A percentile compares a stretch with the other conserved stretches of the same genome.
Evolutionary conservation across 2,797 vertebrate species (phyloP).

Genomic region (Gadopsis marmoratus): DNA sequence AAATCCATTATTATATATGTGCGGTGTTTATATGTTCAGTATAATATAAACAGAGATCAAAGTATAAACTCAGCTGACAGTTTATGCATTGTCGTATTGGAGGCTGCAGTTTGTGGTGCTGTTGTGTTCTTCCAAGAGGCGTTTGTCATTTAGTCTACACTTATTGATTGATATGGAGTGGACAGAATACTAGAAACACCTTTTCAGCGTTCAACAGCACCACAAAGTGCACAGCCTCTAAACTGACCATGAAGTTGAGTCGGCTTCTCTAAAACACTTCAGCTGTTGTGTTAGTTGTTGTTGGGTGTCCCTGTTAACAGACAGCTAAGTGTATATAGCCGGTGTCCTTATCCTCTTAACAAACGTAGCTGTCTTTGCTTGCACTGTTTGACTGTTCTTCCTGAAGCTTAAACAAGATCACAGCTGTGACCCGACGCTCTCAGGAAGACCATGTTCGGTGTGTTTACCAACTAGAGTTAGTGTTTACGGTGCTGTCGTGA

Average conservation of each 20-base stretch:
- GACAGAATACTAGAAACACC: background rate
- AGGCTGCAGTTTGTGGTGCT: background rate
- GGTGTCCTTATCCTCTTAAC: constrained; percentile 18
- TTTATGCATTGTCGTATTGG: background rate
- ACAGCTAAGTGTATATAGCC: constrained; percentile 1
- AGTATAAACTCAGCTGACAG: background rate
- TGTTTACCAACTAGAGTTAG: constrained; percentile 59
- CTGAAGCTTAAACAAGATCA: constrained; percentile 42
- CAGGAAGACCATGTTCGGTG: constrained; percentile 36
- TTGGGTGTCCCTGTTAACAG: background rate
- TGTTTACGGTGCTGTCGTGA: constrained; percentile 51
- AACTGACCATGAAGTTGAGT: background rate
- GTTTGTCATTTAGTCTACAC: background rate
- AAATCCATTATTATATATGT: background rate
- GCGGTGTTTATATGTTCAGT: background rate
- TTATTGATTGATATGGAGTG: background rate
- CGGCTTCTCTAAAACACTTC: background rate
- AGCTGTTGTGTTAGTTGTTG: constrained; percentile 3
- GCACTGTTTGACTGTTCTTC: constrained; percentile 38
- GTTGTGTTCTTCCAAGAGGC: background rate
- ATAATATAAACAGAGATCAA: background rate
- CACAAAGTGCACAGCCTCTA: constrained; percentile 1
- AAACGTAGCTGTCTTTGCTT: constrained; percentile 8
- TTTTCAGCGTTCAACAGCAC: background rate
- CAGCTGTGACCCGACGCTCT: constrained; percentile 48